These are phyloP conservation scores for Pterostichus niger DNA, from an alignment of 2,888 invertebrate genomes.

Conservation along the genomic window DNA sequence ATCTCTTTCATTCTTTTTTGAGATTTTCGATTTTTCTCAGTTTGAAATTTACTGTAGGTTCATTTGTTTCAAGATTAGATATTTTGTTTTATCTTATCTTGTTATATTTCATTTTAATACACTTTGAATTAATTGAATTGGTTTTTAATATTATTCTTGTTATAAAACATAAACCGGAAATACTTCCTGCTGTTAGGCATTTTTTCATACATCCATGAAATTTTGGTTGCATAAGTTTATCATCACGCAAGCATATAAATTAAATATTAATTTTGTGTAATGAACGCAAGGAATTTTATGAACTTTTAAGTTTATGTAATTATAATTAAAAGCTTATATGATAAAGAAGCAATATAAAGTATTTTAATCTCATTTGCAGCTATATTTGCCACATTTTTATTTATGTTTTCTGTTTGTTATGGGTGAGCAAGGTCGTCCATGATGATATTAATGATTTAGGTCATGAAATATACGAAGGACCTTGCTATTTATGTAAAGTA, in stretches of 20 bases:
- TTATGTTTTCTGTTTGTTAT: no score
- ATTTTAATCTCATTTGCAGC: not conserved
- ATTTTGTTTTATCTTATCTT: constrained; percentile 30
- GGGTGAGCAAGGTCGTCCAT: not conserved
- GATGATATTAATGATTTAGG: constrained; percentile 12
- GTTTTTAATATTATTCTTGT: not conserved
- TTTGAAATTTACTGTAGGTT: constrained; percentile 10
- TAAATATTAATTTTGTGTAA: no score
- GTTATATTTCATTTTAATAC: not conserved
- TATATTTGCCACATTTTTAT: no score
- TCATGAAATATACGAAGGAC: constrained; percentile 22
- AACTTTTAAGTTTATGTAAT: not conserved
- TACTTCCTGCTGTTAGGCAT: not conserved
- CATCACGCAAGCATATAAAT: no score
- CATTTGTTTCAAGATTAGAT: constrained; percentile 10
- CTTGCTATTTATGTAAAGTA: not conserved
- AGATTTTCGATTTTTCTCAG: constrained; percentile 10
- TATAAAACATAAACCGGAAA: constrained; percentile 13
- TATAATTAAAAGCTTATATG: constrained; percentile 21
- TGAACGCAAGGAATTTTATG: no score
- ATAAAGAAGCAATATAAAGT: constrained; percentile 16
- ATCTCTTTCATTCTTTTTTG: not conserved
- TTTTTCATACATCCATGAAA: not conserved
- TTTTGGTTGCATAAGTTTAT: constrained; percentile 2
- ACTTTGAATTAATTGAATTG: constrained; percentile 5